Base-by-base conservation (phyloP, 2,113 vertebrate species). In the Chunga burmeisteri region DNA sequence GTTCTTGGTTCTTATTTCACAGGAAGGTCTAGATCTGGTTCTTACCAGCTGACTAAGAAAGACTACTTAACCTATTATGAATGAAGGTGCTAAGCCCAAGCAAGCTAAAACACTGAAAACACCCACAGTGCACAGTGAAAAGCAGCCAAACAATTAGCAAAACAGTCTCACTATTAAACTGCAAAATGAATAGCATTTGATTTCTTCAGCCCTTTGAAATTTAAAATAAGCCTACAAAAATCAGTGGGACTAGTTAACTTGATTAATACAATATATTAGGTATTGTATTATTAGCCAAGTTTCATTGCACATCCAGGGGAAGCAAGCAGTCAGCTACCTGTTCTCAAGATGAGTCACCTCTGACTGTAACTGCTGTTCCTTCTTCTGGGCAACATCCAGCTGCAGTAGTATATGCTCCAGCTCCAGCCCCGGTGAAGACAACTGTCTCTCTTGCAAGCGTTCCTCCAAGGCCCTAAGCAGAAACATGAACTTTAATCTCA, bases 281-380 rank as follows among this genome's bases (percentile, higher is more conserved):
- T 53, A 58, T 13, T 14, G 16, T 3, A 58, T 74, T 62, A 72
- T 52, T 50, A 90, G 50, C 55, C 29, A 44, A 49, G 40, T 58
- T 80, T 59, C 72, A 36, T 2, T 40, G 68, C 29, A 74, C 25
- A 77, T 16, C 22, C 52, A 72, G 34, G 21, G 44, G 62, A 49
- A 85, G 61, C 22, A 85, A 56, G 44, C 58, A 90, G 92, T 52
- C 12, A 25, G 79, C 90, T 98, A 99, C 99, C 98, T 99, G 95
- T 98, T 98, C 98, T 98, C 97, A 46, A 99, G 98, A 86, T 95
- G 97, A 46, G 97, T 96, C 85, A 99, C 94, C 82, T 99, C 99
- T 30, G 98, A 96, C 94, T 98, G 98, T 50, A 99, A 97, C 56
- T 98, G 98, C 52, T 94, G 97, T 65, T 99, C 98, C 92, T 97